phyloP scores from a whole-genome alignment of 2,113 vertebrate genomes.

The Saiga tatarica region DNA sequence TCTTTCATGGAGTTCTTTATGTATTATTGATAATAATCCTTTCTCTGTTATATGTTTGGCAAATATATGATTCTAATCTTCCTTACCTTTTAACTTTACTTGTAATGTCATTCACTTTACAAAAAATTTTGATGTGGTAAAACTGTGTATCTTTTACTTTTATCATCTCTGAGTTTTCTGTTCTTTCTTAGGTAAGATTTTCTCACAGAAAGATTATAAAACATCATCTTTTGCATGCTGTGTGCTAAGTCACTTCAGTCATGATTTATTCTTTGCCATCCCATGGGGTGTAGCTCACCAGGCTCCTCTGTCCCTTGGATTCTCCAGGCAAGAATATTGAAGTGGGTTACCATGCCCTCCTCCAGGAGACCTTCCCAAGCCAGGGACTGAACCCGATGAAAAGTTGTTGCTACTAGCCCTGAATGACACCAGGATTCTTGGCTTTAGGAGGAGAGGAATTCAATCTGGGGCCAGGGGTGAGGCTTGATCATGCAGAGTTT shows the following conservation, averaged over 20 bases:
- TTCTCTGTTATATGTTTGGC: neutral
- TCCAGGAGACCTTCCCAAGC: neutral
- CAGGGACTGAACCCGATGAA: neutral
- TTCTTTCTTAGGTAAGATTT: neutral
- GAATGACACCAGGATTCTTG: neutral
- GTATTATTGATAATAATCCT: neutral
- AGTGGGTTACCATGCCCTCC: neutral
- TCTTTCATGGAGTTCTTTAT: neutral
- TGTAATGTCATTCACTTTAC: neutral
- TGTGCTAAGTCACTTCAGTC: neutral
- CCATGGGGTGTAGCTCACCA: neutral
- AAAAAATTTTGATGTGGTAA: neutral
- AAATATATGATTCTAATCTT: neutral
- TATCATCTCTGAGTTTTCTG: neutral
- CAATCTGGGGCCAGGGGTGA: neutral
- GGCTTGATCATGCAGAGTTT: neutral
- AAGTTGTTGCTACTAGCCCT: neutral
- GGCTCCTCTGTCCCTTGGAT: neutral
- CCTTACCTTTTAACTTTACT: neutral
- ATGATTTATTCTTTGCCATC: neutral
- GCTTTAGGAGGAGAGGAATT: neutral
- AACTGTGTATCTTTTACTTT: neutral
- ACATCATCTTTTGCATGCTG: neutral
- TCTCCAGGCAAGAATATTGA: neutral
- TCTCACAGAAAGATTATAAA: neutral